Base-by-base conservation (phyloP, 2,113 vertebrate species). In the Gobiocypris rarus region DNA sequence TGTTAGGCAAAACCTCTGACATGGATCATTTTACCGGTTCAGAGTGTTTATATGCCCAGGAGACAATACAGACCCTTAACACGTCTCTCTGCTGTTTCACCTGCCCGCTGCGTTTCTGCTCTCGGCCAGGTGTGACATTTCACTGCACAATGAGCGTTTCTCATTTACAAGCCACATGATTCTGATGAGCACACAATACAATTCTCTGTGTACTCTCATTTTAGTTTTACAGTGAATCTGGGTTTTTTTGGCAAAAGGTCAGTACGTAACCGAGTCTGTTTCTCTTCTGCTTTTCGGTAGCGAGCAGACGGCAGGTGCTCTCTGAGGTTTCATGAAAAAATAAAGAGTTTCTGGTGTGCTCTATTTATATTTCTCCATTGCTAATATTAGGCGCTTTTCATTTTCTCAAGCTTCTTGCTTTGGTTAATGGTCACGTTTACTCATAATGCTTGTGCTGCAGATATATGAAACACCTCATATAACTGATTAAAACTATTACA, bases 51-150 rank as follows among this genome's bases (percentile, higher is more conserved):
- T 83, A 79, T 63, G 65, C 52, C 45, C 26, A 9, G 65, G 75
- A 86, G 82, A 81, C 50, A 83, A 79, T 58, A 63, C 22, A 65
- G 86, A 87, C 78, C 65, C 14, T 75, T 86, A 85, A 59, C 61
- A 85, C 86, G 74, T 77, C 61, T 50, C 61, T 26, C 28, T 54
- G 31, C 26, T 45, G 61, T 26, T 43, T 9, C 79, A 63, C 69
- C 74, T 48, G 38, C 28, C 17, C 14, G 41, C 31, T 10, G 48
- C 17, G 45, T 41, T 85, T 86, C 54, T 82, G 84, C 58, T 79
- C 70, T 61, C 41, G 52, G 28, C 50, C 10, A 75, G 86, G 80
- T 86, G 89, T 88, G 87, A 87, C 88, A 86, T 76, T 89, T 89
- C 89, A 85, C 38, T 26, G 22, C 19, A 75, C 75, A 80, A 86